Evolutionary conservation across 1,140 invertebrate genomes (phyloP).

Genomic region (Cydia amplana): DNA sequence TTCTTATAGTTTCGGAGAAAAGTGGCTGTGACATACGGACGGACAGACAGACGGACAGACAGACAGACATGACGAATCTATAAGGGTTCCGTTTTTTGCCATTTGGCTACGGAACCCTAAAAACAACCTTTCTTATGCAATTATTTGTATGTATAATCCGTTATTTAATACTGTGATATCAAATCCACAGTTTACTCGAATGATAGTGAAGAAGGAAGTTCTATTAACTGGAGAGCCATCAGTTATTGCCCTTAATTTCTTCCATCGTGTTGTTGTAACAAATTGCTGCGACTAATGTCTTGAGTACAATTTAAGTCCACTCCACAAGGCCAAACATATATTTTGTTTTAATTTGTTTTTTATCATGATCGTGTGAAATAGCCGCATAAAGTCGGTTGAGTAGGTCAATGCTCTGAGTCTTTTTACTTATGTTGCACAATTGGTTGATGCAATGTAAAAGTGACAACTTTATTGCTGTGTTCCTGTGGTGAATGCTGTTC

Average conservation of each 20-base stretch:
- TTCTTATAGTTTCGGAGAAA: no score
- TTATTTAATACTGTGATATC: constrained; percentile 37
- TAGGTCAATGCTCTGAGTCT: constrained; percentile 36
- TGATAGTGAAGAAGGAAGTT: constrained; percentile 62
- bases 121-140: background rate
- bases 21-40: no score
- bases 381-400: background rate
- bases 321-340: background rate
- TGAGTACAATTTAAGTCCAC: constrained; percentile 9
- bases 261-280: constrained; percentile 19
- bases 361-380: constrained; percentile 22
- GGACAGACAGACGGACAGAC: no score
- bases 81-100: no score
- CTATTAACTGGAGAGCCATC: constrained; percentile 63
- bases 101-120: no score
- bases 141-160: background rate
- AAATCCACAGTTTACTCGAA: constrained; percentile 11
- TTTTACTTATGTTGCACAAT: constrained; percentile 52
- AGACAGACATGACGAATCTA: no score
- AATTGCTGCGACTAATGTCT: constrained; percentile 25
- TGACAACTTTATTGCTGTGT: constrained; percentile 70
- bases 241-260: constrained; percentile 54
- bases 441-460: constrained; percentile 55
- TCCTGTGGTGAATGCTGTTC: constrained; percentile 61
- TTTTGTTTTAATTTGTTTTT: constrained; percentile 12